These are phyloP conservation scores for Cantharis lateralis DNA, from an alignment of 2,888 invertebrate species.

Conservation along the genomic window DNA sequence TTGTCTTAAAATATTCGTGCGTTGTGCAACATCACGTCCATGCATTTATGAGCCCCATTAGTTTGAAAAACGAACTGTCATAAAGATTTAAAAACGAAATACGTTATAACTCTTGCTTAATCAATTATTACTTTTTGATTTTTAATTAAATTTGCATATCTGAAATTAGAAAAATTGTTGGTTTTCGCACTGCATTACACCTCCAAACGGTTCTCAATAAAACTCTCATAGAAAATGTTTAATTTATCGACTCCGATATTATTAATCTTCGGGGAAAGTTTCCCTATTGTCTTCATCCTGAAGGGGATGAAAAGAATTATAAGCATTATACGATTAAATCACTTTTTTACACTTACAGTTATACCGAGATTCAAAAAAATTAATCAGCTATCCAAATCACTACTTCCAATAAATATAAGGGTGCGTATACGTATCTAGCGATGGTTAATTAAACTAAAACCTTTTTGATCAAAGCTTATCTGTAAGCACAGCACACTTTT, in stretches of 20 bases:
- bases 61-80: not conserved
- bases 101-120: not conserved
- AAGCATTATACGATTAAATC: not conserved
- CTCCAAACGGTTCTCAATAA: not conserved
- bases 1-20: not conserved
- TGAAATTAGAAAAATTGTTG: not conserved
- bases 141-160: not conserved
- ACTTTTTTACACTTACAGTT: not conserved
- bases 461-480: constrained; percentile 20
- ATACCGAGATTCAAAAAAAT: constrained; percentile 1
- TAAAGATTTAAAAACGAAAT: not conserved
- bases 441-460: constrained; percentile 24
- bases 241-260: not conserved
- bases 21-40: not conserved
- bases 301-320: not conserved
- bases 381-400: constrained; percentile 12
- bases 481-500: constrained; percentile 4
- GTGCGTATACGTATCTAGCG: constrained; percentile 17
- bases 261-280: not conserved
- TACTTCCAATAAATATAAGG: constrained; percentile 1
- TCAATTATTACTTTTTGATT: not conserved
- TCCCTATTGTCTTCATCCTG: not conserved
- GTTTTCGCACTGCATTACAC: not conserved
- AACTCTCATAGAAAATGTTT: not conserved
- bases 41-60: not conserved